These are phyloP conservation scores for human (Homo sapiens) DNA, from an alignment of 2,113 vertebrate species.

Conservation along the genomic window DNA sequence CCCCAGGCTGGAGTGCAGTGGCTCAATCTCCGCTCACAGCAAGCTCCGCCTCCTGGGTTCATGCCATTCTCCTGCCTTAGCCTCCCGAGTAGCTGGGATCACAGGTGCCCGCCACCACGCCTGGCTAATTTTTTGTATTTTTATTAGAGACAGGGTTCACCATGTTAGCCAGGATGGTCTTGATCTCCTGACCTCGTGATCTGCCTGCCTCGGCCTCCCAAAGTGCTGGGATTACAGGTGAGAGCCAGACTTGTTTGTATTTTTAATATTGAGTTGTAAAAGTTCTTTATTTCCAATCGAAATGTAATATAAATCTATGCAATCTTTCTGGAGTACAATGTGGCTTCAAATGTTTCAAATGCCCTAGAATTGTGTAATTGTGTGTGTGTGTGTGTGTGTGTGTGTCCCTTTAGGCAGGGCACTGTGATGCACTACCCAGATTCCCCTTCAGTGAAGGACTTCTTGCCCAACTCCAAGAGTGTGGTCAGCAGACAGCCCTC, in stretches of 20 bases:
- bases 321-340: neutral
- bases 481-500: neutral
- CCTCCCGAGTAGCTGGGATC: no score
- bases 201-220: no score
- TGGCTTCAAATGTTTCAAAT: constrained; percentile 13
- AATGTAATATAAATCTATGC: neutral
- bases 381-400: neutral
- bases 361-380: neutral
- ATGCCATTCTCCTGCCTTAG: no score
- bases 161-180: no score
- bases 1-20: no score
- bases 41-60: no score
- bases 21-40: no score
- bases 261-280: neutral
- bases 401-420: neutral
- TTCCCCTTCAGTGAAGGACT: neutral
- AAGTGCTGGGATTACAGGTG: no score
- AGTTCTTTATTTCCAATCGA: neutral
- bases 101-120: no score
- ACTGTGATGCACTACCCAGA: neutral
- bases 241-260: neutral
- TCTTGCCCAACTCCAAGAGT: neutral
- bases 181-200: no score
- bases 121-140: no score
- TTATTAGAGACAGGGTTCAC: no score